Base-by-base conservation (phyloP, 2,797 vertebrate genomes). In the Oreonectes daqikongensis region DNA sequence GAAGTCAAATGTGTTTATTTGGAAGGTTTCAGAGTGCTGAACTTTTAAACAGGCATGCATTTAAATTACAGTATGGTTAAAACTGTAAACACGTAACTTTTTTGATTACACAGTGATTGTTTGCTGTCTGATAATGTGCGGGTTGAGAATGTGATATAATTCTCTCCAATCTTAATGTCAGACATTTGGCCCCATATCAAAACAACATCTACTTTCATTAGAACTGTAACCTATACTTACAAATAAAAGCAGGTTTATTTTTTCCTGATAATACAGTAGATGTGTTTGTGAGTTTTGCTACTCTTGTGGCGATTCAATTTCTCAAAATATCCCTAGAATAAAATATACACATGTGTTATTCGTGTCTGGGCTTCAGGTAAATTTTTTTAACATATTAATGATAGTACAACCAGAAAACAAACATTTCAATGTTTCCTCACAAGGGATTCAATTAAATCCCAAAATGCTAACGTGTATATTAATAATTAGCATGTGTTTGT, bases 1-100 rank as follows among this genome's bases (percentile, higher is more conserved):
- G 80, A 84, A 82, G 83, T 73, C 22, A 40, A 69, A 61, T 61
- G 57, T 72, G 78, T 80, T 82, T 84, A 80, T 84, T 82, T 82
- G 72, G 57, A 78, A 9, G 38, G 63, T 72, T 75, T 75, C 28
- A 7, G 53, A 75, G 61, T 8, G 4, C 48, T 75, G 64, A 70
- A 82, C 73, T 77, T 81, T 60, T 4, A 40, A 81, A 76, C 15
- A 59, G 75, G 50, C 71, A 24, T 63, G 28, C 70, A 17, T 75
- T 77, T 75, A 60, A 15, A 38, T 10, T 7, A 24, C 67, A 22
- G 55, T 24, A 22, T 52, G 44, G 28, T 26, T 17, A 61, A 77
- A 57, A 64, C 18, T 30, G 53, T 35, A 73, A 59, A 30, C 46
- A 52, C 8, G 2, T 55, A 1, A 26, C 2, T 44, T 65, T 53